Evolutionary conservation across 1,140 invertebrate species (phyloP), one percentile per base, ranked within the genome.

Genomic region (Magallana gigas): DNA sequence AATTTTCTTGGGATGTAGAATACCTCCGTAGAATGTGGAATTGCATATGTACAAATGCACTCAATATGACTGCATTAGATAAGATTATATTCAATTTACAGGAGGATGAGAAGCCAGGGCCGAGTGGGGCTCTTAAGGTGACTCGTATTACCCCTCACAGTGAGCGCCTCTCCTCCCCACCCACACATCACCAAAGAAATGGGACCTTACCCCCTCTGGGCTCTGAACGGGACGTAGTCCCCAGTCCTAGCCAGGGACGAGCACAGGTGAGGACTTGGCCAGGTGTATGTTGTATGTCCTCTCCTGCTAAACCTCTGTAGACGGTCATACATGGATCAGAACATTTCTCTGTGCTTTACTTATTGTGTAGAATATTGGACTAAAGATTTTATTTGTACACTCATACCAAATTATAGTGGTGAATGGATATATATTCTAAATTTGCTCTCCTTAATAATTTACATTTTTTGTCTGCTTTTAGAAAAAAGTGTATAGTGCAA

Each of bases 91-190:
- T 48, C 48, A 83, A 16, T 57, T 83, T 82, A 9, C 80, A 91
- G 83, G 90, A 91, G 58, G 88, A 90, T 18, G 84, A 88, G 36
- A 86, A 87, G 58, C 68, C 87, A 48, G 81, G 84, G 60, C 85
- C 87, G 11, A 90, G 71, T 82, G 89, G 90, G 86, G 87, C 89
- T 80, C 83, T 91, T 56, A 85, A 85, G 62, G 91, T 92, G 18
- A 89, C 85, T 23, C 59, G 87, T 59, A 80, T 88, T 8, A 87
- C 85, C n/a, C 88, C 88, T 60, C 86, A 87, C 8, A 84, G 88
- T 68, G 18, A 84, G 56, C 48, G 80, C 16, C 62, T 60, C 87
- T 57, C 64, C 23, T 48, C 71, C 87, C 81, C 87, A 76, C 83
- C 86, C 85, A 8, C 80, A 62, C 18, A 83, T 23, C 85, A 62